Evolutionary conservation across 2,888 invertebrate genomes (phyloP).

Genomic region (Amiota communis): DNA sequence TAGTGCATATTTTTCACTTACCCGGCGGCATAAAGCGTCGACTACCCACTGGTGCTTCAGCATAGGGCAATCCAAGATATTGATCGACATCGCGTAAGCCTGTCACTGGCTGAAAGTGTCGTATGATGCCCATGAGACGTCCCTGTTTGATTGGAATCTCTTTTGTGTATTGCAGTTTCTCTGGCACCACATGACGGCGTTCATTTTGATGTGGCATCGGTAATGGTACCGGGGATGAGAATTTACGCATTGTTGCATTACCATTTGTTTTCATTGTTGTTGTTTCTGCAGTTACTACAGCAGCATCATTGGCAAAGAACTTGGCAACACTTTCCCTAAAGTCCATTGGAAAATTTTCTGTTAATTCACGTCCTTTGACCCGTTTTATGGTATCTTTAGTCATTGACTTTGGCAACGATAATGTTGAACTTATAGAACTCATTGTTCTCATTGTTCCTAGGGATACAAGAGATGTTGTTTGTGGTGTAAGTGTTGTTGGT

Average conservation of each 20-base stretch:
- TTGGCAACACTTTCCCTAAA: slow-evolving; percentile 55
- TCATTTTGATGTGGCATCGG: slow-evolving; percentile 50
- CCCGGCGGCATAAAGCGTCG: slow-evolving; percentile 90
- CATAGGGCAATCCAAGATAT: slow-evolving; percentile 86
- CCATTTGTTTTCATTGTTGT: slow-evolving; percentile 26
- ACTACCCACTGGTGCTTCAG: slow-evolving; percentile 83
- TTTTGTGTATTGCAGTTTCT: slow-evolving; percentile 75
- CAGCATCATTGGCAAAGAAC: slow-evolving; percentile 49
- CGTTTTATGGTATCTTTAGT: slow-evolving; percentile 32
- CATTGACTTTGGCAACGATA: slow-evolving; percentile 14
- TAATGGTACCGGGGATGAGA: not conserved
- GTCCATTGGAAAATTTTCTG: slow-evolving; percentile 50
- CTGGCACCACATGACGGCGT: slow-evolving; percentile 66
- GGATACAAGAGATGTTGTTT: slow-evolving; percentile 33
- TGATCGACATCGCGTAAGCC: slow-evolving; percentile 81
- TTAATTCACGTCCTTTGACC: slow-evolving; percentile 40
- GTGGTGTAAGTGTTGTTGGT: slow-evolving; percentile 37
- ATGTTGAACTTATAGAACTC: not conserved
- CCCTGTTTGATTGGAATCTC: slow-evolving; percentile 81
- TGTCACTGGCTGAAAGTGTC: slow-evolving; percentile 77
- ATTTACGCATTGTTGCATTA: slow-evolving; percentile 17
- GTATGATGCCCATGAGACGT: slow-evolving; percentile 79
- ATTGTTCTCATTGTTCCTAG: slow-evolving; percentile 26
- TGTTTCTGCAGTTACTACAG: slow-evolving; percentile 15
- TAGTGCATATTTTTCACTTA: slow-evolving; percentile 57